These are phyloP conservation scores for Mesoclemmys tuberculata DNA, from an alignment of 2,113 vertebrate species.

Conservation along the genomic window DNA sequence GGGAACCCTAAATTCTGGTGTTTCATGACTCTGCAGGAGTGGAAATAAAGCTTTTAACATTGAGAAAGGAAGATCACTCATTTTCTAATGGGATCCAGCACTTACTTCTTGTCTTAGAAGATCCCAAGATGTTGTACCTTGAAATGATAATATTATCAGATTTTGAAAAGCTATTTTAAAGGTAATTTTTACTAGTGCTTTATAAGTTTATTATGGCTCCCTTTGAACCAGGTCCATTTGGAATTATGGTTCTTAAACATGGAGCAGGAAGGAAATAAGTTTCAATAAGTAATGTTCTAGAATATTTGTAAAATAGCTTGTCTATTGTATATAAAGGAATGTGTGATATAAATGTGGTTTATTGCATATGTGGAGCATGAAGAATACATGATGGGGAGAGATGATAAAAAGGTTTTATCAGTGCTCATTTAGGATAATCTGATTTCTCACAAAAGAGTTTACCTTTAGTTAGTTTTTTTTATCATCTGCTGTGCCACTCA, in stretches of 20 bases:
- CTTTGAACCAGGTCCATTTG: neutral
- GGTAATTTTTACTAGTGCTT: neutral
- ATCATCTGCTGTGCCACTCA: neutral
- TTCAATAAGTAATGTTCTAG: neutral
- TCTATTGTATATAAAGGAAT: neutral
- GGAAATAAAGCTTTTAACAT: neutral
- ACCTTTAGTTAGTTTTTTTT: slow-evolving; percentile 3
- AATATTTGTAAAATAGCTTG: neutral
- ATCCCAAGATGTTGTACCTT: accelerated
- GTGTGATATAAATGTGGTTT: neutral
- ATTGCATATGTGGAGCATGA: neutral
- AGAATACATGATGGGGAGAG: neutral
- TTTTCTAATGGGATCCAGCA: neutral
- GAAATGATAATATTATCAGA: neutral
- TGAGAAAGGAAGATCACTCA: neutral
- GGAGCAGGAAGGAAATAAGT: neutral
- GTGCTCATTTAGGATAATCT: neutral
- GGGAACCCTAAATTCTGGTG: neutral
- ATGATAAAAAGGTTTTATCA: neutral
- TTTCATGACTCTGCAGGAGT: neutral
- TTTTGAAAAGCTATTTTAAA: neutral
- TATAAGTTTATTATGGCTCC: neutral
- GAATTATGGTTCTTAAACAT: neutral
- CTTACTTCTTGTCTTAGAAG: neutral
- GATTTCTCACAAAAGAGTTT: neutral